Percentiles rank a stretch among this genome's conserved stretches.
These are phyloP conservation scores for Frieseomelitta varia DNA, from an alignment of 1,140 invertebrate species.

Conservation along the genomic window DNA sequence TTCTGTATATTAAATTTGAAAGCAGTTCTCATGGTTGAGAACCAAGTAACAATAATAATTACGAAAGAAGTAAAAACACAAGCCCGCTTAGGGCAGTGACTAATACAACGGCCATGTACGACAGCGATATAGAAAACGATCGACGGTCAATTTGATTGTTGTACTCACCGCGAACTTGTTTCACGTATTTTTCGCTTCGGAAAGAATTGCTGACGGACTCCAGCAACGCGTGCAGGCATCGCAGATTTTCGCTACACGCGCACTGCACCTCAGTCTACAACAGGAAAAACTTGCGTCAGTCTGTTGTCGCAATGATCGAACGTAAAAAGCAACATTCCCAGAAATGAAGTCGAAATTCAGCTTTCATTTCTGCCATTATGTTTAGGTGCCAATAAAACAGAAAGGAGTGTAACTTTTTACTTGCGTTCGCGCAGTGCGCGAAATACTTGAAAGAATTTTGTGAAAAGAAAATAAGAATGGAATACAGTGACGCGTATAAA, in stretches of 20 bases:
- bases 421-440: neutral
- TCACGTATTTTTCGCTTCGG: conserved; percentile 76
- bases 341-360: too few relatives aligned
- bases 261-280: conserved; percentile 89
- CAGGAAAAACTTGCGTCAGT: conserved; percentile 53
- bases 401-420: neutral
- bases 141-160: conserved; percentile 45
- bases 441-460: neutral
- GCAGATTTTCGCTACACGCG: conserved; percentile 89
- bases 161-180: conserved; percentile 80
- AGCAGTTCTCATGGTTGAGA: neutral
- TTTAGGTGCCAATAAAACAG: too few relatives aligned
- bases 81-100: conserved; percentile 66
- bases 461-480: neutral
- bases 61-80: conserved; percentile 57
- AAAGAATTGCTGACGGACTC: conserved; percentile 78
- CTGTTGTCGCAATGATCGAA: neutral
- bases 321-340: neutral
- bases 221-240: conserved; percentile 85
- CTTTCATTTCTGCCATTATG: neutral
- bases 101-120: conserved; percentile 63
- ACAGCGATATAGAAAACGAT: conserved; percentile 44
- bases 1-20: neutral
- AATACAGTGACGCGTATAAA: neutral
- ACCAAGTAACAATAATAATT: neutral